Evolutionary conservation across 1,140 invertebrate species (phyloP), one percentile per base, ranked within the genome.

Genomic region (Asobara japonica): DNA sequence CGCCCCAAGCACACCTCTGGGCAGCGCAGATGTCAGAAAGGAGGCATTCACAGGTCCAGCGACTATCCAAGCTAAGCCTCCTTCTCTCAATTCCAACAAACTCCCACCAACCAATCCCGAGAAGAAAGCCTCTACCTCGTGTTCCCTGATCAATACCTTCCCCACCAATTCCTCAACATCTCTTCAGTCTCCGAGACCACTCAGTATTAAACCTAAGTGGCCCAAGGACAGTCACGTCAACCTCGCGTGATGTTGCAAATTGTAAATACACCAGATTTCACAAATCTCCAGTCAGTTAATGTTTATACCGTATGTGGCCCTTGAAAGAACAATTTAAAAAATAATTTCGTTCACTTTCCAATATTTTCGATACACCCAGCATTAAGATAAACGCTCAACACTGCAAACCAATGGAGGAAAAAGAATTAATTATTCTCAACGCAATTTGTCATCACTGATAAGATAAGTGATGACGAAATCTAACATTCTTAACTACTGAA

Each of bases 181-280:
- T 29, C 25, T 16, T 56, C 64, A 45, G 10, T 65, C 61, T 71
- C 56, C 70, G 45, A 64, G 27, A 71, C 31, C 20, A 69, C 71
- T 65, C 29, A 67, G 18, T 69, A 62, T 30, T 33, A 71, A 69
- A 70, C 27, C 25, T 71, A 83, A 83, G 77, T 83, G 76, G 80
- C 76, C 80, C 83, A 86, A 84, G 82, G 83, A 76, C 83, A 76
- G 69, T 62, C 51, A 56, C n/a, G 67, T 29, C 36, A 66, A 16
- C 31, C 48, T 25, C 33, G 13, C 7, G 31, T 65, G 41, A 45
- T 45, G 25, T 71, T 48, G n/a, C 22, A 30, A 45, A 69, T 65
- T 33, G 68, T 62, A 69, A 74, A 77, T 74, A 76, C 25, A 29
- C 16, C 22, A 27, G 13, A 25, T 56, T 56, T 56, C 20, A 45